phyloP scores from a whole-genome alignment of 2,888 invertebrate species.

The Caenorhabditis uteleia region DNA sequence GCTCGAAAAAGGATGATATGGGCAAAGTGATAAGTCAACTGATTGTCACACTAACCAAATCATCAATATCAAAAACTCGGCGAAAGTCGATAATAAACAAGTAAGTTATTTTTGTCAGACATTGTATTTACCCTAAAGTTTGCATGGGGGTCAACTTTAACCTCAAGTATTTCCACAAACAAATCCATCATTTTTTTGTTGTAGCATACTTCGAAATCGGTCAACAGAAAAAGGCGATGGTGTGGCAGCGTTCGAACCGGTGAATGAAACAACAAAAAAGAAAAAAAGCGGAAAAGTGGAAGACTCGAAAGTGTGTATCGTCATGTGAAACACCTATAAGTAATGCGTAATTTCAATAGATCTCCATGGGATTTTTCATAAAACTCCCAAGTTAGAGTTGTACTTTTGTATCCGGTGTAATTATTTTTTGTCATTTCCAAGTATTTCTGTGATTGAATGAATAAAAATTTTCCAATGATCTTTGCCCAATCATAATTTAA shows the following conservation, averaged over 20 bases:
- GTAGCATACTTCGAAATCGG: constrained; percentile 31
- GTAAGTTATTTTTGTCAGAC: constrained; percentile 21
- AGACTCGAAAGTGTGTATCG: constrained; percentile 35
- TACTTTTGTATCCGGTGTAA: no score
- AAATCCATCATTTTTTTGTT: constrained; percentile 13
- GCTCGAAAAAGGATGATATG: constrained; percentile 9
- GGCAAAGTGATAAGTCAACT: constrained; percentile 24
- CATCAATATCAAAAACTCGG: constrained; percentile 10
- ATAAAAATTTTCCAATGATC: no score
- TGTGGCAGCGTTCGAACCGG: constrained; percentile 14
- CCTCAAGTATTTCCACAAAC: constrained; percentile 5
- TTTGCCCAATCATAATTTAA: no score
- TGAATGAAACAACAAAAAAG: constrained; percentile 18
- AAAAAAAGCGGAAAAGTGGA: constrained; percentile 25
- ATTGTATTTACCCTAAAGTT: no score
- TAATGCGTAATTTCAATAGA: no score
- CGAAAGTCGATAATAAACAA: constrained; percentile 32
- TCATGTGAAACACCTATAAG: constrained; percentile 38
- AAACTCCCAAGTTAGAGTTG: no score
- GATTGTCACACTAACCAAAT: constrained; percentile 17
- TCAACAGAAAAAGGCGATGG: constrained; percentile 26
- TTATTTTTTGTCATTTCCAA: no score
- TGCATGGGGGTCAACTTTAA: neutral
- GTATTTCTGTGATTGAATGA: no score
- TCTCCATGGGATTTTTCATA: no score